Percentiles rank a stretch among this genome's conserved stretches.
Conservation (phyloP, 2,797 vertebrate species). For the Agapornis canus region DNA sequence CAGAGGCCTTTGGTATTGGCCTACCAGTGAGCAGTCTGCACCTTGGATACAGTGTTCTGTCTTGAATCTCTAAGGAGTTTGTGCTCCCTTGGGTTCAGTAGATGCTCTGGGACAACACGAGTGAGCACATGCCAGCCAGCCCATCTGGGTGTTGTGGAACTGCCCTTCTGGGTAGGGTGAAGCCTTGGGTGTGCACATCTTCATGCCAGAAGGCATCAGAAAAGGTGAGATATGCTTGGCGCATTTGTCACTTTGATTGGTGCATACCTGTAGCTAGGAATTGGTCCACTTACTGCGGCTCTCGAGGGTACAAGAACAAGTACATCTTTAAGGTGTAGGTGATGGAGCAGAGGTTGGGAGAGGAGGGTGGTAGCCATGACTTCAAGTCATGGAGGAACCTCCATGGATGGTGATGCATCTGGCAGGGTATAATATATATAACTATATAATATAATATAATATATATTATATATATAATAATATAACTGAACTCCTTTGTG, state of each 20-base stretch:
- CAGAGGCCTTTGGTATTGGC: neutral
- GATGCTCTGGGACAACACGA: too few relatives aligned
- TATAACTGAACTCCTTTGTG: neutral
- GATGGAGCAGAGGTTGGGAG: neutral
- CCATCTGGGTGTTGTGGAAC: neutral
- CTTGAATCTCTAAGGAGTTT: neutral
- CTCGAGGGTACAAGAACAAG: neutral
- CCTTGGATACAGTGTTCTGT: neutral
- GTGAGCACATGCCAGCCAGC: neutral
- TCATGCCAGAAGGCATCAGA: fast-evolving
- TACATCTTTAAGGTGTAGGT: neutral
- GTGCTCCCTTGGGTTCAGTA: neutral
- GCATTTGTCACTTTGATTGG: neutral
- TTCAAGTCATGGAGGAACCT: neutral
- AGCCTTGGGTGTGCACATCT: neutral
- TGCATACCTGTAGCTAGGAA: neutral
- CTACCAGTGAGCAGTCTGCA: neutral
- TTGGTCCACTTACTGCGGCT: neutral
- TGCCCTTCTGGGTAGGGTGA: neutral
- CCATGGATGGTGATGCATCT: neutral
- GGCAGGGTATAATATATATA: neutral
- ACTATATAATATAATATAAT: too few relatives aligned
- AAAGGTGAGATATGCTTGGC: neutral
- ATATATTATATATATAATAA: too few relatives aligned
- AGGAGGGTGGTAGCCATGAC: neutral